Evolutionary conservation across 35 echinoderm and acorn worm species (phyloP).

Genomic region (Heliocidaris tuberculata): DNA sequence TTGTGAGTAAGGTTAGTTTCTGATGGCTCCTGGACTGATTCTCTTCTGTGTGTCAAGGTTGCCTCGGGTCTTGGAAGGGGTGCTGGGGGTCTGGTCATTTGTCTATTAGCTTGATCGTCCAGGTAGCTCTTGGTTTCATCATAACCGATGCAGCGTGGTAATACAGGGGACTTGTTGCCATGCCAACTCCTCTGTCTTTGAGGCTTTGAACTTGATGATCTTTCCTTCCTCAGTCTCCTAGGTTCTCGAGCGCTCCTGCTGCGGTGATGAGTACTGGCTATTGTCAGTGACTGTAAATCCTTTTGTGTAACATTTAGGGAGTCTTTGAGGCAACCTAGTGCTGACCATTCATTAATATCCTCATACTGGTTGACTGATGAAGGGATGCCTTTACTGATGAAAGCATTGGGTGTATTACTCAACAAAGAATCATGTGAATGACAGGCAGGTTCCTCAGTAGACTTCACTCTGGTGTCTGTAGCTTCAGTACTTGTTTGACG

Average conservation of each 20-base stretch:
- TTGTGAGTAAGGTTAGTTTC: neutral
- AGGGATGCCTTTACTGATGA: neutral
- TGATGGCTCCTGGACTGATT: neutral
- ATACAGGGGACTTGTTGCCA: neutral
- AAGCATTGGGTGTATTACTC: neutral
- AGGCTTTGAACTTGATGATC: neutral
- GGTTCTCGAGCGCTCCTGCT: neutral
- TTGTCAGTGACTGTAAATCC: neutral
- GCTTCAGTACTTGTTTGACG: neutral
- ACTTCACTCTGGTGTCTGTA: neutral
- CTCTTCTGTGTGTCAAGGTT: neutral
- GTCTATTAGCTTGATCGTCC: neutral
- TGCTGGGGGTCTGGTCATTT: neutral
- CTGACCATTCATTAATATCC: neutral
- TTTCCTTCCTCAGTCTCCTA: neutral
- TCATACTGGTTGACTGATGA: neutral
- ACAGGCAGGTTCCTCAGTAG: neutral
- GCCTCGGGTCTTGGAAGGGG: neutral
- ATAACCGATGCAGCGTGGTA: neutral
- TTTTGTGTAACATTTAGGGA: neutral
- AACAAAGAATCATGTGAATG: neutral
- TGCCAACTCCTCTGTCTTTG: neutral
- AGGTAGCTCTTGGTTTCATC: neutral
- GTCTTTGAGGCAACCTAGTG: neutral
- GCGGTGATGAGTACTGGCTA: neutral